Percentiles rank a stretch among this genome's conserved stretches.
Evolutionary conservation across 1,140 invertebrate genomes (phyloP).

Genomic region (Pseudoatta argentina): DNA sequence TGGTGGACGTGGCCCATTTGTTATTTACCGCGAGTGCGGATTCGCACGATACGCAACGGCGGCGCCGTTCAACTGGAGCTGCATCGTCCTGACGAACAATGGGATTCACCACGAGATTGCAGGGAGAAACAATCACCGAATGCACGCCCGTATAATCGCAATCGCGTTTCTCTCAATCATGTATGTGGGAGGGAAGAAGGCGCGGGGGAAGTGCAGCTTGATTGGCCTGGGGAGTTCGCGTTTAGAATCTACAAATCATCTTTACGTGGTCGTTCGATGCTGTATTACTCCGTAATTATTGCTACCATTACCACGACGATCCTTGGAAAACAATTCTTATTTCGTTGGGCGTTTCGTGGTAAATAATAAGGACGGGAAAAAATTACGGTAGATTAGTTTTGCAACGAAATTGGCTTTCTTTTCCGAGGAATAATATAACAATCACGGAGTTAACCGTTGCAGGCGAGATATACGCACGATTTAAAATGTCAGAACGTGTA

Average conservation of each 20-base stretch:
- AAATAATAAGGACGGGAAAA: constrained; percentile 22
- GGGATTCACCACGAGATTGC: constrained; percentile 59
- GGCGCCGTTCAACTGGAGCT: constrained; percentile 20
- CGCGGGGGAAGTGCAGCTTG: background rate
- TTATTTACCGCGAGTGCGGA: constrained; percentile 71
- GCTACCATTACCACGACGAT: constrained; percentile 7
- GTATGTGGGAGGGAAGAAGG: background rate
- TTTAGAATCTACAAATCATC: constrained; percentile 71
- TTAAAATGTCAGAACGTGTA: background rate
- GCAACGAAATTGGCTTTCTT: constrained; percentile 31
- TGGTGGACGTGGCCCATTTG: constrained; percentile 73
- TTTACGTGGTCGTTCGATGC: constrained; percentile 47
- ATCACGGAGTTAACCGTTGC: background rate
- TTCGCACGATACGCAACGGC: constrained; percentile 73
- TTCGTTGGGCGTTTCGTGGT: background rate
- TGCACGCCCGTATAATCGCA: constrained; percentile 61
- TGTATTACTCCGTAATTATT: constrained; percentile 39
- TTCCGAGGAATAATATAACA: constrained; percentile 2
- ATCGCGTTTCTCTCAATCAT: constrained; percentile 61
- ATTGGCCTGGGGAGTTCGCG: constrained; percentile 28
- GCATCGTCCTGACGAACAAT: constrained; percentile 64
- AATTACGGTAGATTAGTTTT: constrained; percentile 17
- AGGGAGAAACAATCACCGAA: constrained; percentile 67
- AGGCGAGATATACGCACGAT: background rate
- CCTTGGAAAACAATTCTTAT: constrained; percentile 10